Evolutionary conservation across 2,113 vertebrate genomes (phyloP).

Genomic region (Nycticryphes semicollaris): DNA sequence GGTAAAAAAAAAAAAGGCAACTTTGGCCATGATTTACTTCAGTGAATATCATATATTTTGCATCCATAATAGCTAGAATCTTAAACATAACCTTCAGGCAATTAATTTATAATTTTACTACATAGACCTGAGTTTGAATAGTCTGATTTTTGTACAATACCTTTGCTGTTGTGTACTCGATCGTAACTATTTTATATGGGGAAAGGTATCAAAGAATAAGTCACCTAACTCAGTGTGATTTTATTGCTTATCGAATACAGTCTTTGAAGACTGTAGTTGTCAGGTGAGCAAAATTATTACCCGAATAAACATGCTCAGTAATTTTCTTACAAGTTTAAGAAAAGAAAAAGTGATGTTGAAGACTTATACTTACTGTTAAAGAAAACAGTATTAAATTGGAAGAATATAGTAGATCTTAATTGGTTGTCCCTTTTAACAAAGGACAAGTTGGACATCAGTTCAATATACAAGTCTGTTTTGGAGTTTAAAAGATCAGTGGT

Average conservation of each 20-base stretch:
- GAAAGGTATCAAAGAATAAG: not conserved
- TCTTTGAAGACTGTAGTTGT: not conserved
- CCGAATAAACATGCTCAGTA: not conserved
- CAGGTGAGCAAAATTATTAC: not conserved
- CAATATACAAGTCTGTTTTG: not conserved
- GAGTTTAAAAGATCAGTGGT: not conserved
- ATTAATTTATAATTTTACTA: not conserved
- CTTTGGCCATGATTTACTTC: not conserved
- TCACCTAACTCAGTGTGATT: not conserved
- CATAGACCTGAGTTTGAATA: not conserved
- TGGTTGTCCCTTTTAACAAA: not conserved
- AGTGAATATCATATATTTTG: not conserved
- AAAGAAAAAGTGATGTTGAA: not conserved
- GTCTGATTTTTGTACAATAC: not conserved
- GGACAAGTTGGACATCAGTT: not conserved
- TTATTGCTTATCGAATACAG: not conserved
- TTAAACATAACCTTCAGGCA: not conserved
- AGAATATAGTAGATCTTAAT: not conserved
- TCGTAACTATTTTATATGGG: not conserved
- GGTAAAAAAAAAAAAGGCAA: not conserved
- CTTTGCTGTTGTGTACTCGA: not conserved
- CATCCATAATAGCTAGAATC: not conserved
- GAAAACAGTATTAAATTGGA: not conserved
- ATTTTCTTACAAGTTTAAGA: not conserved
- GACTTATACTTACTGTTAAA: not conserved